Conservation (phyloP, 2,888 invertebrate species). For the Amblyteles armatorius region DNA sequence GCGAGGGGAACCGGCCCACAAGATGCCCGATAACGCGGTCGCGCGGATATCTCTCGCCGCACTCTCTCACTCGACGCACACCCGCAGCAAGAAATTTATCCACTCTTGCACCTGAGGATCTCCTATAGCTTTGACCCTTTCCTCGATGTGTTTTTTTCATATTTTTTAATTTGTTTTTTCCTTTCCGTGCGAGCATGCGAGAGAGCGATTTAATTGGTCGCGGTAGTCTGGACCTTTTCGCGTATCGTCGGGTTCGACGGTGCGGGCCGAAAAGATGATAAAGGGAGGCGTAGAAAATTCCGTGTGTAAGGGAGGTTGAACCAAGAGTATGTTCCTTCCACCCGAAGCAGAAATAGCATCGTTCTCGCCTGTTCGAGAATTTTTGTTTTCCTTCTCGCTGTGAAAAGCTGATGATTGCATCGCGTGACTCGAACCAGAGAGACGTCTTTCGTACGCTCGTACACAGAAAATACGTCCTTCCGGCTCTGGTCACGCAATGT, state of each 20-base stretch:
- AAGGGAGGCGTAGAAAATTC: not conserved
- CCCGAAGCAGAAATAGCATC: no score
- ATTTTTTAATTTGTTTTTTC: constrained; percentile 10
- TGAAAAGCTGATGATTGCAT: no score
- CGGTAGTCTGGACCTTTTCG: constrained; percentile 41
- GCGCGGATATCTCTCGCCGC: constrained; percentile 60
- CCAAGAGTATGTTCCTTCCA: no score
- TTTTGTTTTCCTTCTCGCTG: no score
- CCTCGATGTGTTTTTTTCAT: constrained; percentile 37
- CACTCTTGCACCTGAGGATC: constrained; percentile 63
- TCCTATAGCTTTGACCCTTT: constrained; percentile 41
- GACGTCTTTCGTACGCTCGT: no score
- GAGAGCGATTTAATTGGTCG: constrained; percentile 64
- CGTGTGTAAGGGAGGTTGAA: no score
- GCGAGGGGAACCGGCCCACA: constrained; percentile 57
- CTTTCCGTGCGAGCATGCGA: constrained; percentile 36
- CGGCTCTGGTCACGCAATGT: no score
- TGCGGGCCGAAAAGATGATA: not conserved
- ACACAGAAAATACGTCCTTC: no score
- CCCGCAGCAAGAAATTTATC: constrained; percentile 63
- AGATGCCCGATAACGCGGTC: constrained; percentile 66
- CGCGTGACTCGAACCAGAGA: no score
- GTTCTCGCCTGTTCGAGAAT: no score
- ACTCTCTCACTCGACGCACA: constrained; percentile 46
- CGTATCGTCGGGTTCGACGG: not conserved